These are phyloP conservation scores for Hirtodrosophila trivittata DNA, from an alignment of 2,888 invertebrate genomes.

Conservation along the genomic window DNA sequence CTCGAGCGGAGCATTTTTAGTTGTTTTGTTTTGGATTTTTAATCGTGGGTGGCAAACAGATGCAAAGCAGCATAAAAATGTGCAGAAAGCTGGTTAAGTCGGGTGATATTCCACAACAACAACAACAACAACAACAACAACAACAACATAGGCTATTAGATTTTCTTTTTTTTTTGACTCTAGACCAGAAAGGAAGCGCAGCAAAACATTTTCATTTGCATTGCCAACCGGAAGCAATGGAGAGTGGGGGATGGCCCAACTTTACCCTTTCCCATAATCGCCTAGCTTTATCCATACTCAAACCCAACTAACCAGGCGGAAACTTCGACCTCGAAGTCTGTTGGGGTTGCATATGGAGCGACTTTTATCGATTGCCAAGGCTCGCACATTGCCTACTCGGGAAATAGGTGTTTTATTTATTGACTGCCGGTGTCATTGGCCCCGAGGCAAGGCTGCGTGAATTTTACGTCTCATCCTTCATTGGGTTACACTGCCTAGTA, in stretches of 20 bases:
- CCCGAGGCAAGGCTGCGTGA: slow-evolving; percentile 9
- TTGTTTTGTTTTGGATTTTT: slow-evolving; percentile 14
- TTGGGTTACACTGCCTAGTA: neutral
- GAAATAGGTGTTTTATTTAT: slow-evolving; percentile 25
- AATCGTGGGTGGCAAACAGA: slow-evolving; percentile 4
- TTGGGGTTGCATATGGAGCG: slow-evolving; percentile 52
- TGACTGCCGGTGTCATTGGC: slow-evolving; percentile 51
- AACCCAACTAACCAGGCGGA: slow-evolving; percentile 11
- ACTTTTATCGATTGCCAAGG: slow-evolving; percentile 70
- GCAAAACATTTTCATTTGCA: slow-evolving; percentile 45
- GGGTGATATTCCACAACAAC: slow-evolving; percentile 34
- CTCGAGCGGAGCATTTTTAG: neutral
- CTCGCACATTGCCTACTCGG: slow-evolving; percentile 48
- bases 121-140: no score
- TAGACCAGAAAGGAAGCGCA: slow-evolving; percentile 23
- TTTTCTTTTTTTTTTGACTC: slow-evolving; percentile 27
- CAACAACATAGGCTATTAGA: slow-evolving; percentile 67
- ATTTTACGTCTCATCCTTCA: neutral
- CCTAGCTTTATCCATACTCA: slow-evolving; percentile 8
- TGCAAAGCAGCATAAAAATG: slow-evolving; percentile 21
- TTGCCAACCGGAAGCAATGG: slow-evolving; percentile 10
- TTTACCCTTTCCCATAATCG: slow-evolving; percentile 10
- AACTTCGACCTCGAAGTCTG: slow-evolving; percentile 23
- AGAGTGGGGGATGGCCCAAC: slow-evolving; percentile 2
- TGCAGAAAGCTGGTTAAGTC: slow-evolving; percentile 25